Percentiles rank a stretch among this genome's conserved stretches.
These are phyloP conservation scores for Trissolcus japonicus DNA, from an alignment of 2,888 invertebrate species.

Conservation along the genomic window DNA sequence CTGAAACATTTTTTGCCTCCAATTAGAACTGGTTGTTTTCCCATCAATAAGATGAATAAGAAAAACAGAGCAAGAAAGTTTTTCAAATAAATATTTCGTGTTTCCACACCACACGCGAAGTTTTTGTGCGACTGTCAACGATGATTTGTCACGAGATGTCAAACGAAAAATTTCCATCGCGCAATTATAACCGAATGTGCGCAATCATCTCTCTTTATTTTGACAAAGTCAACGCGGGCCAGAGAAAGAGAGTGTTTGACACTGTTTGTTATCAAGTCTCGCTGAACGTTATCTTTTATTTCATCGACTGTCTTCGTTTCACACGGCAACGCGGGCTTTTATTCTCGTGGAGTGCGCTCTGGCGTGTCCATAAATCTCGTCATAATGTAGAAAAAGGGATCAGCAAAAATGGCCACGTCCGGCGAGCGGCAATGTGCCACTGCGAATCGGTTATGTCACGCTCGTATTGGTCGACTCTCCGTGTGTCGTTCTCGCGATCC, in stretches of 20 bases:
- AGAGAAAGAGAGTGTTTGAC: slow-evolving; percentile 7
- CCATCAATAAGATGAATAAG: no score
- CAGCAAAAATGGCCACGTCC: slow-evolving; percentile 73
- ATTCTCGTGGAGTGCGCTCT: slow-evolving; percentile 52
- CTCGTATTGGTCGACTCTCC: slow-evolving; percentile 47
- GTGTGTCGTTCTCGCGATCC: slow-evolving; percentile 50
- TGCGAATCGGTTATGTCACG: slow-evolving; percentile 49
- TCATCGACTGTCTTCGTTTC: slow-evolving; percentile 48
- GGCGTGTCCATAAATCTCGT: slow-evolving; percentile 74
- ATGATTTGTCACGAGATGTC: no score
- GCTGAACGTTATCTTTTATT: slow-evolving; percentile 47
- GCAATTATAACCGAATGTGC: background rate
- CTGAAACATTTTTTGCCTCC: background rate
- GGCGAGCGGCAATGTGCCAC: slow-evolving; percentile 40
- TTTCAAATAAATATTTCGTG: no score
- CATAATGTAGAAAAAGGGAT: slow-evolving; percentile 75
- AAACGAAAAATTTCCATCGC: no score
- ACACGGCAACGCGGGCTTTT: slow-evolving; percentile 41
- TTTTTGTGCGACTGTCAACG: no score
- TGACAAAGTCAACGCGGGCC: slow-evolving; percentile 6
- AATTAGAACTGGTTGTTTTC: background rate
- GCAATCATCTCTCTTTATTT: slow-evolving; percentile 12
- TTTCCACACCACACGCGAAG: no score
- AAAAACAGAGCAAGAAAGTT: no score
- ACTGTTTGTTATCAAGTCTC: slow-evolving; percentile 44